Evolutionary conservation across 2,113 vertebrate genomes (phyloP).

Genomic region (Pteronura brasiliensis): DNA sequence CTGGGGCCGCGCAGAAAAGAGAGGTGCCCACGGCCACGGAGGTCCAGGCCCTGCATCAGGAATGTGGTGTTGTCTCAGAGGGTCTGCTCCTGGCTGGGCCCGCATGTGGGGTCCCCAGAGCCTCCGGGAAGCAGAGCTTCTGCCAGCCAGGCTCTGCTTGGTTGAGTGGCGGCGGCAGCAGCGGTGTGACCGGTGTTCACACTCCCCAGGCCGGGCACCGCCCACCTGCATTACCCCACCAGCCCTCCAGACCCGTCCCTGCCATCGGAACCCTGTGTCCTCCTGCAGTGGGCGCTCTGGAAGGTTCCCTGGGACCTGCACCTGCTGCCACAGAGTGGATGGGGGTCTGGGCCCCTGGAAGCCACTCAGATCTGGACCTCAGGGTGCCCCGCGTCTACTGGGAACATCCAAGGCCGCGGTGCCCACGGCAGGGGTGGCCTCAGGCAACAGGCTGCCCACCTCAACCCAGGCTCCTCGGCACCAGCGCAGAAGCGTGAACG

Average conservation of each 20-base stretch:
- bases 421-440: too few species aligned
- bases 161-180: accelerated
- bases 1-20: accelerated
- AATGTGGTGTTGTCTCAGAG: not conserved
- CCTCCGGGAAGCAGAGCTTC: not conserved
- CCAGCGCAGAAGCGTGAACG: accelerated
- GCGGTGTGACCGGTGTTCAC: accelerated
- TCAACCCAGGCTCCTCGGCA: not conserved
- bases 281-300: accelerated
- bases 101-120: accelerated
- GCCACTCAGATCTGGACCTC: accelerated
- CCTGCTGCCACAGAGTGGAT: not conserved
- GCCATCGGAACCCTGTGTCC: accelerated
- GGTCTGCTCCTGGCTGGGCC: not conserved
- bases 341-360: not conserved
- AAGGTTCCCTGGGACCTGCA: accelerated
- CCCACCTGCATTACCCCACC: accelerated
- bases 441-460: not conserved
- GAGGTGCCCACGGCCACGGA: accelerated
- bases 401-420: accelerated
- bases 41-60: accelerated
- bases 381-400: accelerated
- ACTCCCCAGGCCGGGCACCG: accelerated
- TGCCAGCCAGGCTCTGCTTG: accelerated
- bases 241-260: accelerated